Base-by-base conservation (phyloP, 2,797 vertebrate genomes). In the Coilia nasus region DNA sequence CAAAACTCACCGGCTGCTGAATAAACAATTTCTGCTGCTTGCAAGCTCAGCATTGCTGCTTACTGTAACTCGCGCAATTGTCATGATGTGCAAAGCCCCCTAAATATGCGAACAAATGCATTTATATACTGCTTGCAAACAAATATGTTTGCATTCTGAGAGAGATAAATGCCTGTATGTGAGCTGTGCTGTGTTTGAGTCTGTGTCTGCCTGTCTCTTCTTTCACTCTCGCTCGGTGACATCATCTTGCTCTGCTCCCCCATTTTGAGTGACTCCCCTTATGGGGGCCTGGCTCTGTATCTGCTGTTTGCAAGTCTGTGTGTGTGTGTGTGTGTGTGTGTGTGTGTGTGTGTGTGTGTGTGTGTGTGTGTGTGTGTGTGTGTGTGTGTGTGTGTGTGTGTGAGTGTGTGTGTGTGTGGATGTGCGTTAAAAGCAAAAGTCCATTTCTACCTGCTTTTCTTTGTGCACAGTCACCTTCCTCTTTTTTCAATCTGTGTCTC, bases 61-160 rank as follows among this genome's bases (percentile, higher is more conserved):
- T 14, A n/a, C n/a, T n/a, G n/a, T n/a, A 12, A 67, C 67, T 41
- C 15, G 7, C 31, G 28, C 12, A 12, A 67, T 67, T 67, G 67
- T 31, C 64, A 35, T 71, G 15, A 41, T 75, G 15, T 6, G 14
- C 17, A 19, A 75, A 21, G 15, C 31, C 31, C 12, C 19, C 31
- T 75, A 31, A 31, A 75, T 21, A 75, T 75, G 67, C 15, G 41
- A 21, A 75, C 28, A 14, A 15, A 71, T 35, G 28, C 9, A 71
- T 71, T 71, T 71, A 71, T 75, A 15, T 14, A 75, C 15, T 75
- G 31, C 67, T 75, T 7, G 67, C 67, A 75, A 75, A 75, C 28
- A 71, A 71, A 71, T 62, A 71, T 71, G 15, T 71, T 1, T 71
- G 17, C 31, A 41, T 35, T 41, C 31, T 41, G 67, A 17, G 14